Conservation (phyloP, 2,888 invertebrate genomes). For the Serripes groenlandicus region DNA sequence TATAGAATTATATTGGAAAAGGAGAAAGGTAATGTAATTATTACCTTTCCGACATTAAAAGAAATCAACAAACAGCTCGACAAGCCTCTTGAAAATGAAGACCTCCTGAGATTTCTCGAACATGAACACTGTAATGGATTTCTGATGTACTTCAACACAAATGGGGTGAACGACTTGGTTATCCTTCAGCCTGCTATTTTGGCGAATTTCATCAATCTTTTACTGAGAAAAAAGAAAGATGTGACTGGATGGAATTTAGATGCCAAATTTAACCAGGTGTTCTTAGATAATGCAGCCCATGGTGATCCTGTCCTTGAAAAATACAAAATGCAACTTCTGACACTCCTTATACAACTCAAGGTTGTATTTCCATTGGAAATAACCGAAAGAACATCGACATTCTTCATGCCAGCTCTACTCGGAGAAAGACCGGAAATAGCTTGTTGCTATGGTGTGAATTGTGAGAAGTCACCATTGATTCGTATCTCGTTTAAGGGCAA, state of each 20-base stretch:
- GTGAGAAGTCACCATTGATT: not conserved
- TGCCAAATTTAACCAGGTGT: slow-evolving; percentile 9
- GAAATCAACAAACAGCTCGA: slow-evolving; percentile 29
- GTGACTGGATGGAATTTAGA: slow-evolving; percentile 11
- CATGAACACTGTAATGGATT: slow-evolving; percentile 43
- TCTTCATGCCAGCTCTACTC: slow-evolving; percentile 16
- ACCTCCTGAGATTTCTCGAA: slow-evolving; percentile 28
- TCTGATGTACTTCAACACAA: slow-evolving; percentile 27
- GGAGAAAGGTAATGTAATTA: not conserved
- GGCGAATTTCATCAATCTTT: slow-evolving; percentile 31
- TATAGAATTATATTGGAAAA: slow-evolving; percentile 21
- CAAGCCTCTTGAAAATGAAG: slow-evolving; percentile 13
- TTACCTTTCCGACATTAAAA: slow-evolving; percentile 18
- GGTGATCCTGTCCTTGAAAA: not conserved
- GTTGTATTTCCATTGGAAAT: slow-evolving; percentile 10
- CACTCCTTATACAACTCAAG: not conserved
- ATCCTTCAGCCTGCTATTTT: slow-evolving; percentile 41
- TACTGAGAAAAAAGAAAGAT: not conserved
- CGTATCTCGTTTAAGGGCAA: not conserved
- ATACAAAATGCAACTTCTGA: not conserved
- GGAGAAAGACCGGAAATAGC: not conserved
- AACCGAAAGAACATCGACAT: not conserved
- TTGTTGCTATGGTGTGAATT: not conserved
- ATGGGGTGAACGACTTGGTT: slow-evolving; percentile 19
- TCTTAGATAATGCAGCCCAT: not conserved